A percentile compares a stretch with the other conserved stretches of the same genome.
Evolutionary conservation across 1,140 invertebrate genomes (phyloP).

Genomic region (Vanessa tameamea): DNA sequence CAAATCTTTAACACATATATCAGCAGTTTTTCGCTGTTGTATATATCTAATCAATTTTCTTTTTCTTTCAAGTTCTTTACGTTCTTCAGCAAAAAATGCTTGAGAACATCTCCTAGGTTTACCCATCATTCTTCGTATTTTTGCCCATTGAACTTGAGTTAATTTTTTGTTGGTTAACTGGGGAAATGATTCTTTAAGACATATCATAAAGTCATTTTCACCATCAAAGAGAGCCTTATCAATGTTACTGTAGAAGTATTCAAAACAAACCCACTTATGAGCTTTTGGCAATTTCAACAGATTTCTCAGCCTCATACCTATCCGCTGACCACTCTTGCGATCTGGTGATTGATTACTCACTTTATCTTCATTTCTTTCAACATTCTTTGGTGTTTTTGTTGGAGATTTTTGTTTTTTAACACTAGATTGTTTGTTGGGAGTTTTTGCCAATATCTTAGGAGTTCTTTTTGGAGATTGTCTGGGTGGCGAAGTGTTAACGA

Average conservation of each 20-base stretch:
- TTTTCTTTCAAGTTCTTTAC: conserved; percentile 93
- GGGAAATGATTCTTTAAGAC: conserved; percentile 96
- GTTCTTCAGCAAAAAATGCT: conserved; percentile 97
- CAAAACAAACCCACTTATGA: conserved; percentile 99
- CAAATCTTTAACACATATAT: conserved; percentile 92
- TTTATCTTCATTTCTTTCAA: conserved; percentile 66
- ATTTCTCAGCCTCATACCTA: conserved; percentile 95
- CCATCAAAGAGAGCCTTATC: conserved; percentile 97
- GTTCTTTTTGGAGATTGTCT: conserved; percentile 84
- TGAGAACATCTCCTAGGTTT: conserved; percentile 96
- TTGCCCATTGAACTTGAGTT: conserved; percentile 96
- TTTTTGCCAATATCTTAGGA: conserved; percentile 79
- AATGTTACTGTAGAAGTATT: conserved; percentile 99
- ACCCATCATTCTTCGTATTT: conserved; percentile 97
- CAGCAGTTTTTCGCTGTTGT: conserved; percentile 95
- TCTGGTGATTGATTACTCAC: conserved; percentile 82
- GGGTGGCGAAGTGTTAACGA: conserved; percentile 89
- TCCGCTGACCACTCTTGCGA: conserved; percentile 91
- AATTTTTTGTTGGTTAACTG: conserved; percentile 92
- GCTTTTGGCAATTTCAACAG: conserved; percentile 99
- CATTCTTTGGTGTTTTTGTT: conserved; percentile 62
- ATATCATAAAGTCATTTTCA: conserved; percentile 98
- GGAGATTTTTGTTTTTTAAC: conserved; percentile 76
- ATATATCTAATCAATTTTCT: conserved; percentile 95
- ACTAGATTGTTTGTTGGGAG: conserved; percentile 78